Evolutionary conservation across 2,888 invertebrate genomes (phyloP), one percentile per base, ranked within the genome.

Genomic region (Leucophora obtusa): DNA sequence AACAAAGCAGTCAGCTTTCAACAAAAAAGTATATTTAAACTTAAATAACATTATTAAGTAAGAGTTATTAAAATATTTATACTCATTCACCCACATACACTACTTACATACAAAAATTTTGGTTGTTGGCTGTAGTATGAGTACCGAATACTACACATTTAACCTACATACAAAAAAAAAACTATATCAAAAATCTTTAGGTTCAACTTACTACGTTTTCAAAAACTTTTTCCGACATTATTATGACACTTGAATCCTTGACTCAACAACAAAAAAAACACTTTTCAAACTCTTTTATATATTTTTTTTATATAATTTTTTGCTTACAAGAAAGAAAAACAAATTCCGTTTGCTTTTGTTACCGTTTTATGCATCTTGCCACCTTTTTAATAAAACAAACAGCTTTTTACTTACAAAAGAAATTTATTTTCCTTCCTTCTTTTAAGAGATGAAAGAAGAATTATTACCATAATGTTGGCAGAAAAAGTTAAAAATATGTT

Each of bases 231-330:
- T 69, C 62, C 24, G 56, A 15, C 24, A 51, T 58, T n/a, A 53
- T 56, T 43, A 6, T 63, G 58, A 65, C 56, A 72, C 63, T 53
- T 63, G 47, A 69, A 53, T 63, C 75, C 68, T 72, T 71, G 71
- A 65, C 43, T 38, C 38, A 71, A 80, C 75, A 66, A 15, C 18
- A 8, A 9, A 14, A 38, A 38, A 56, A 47, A 75, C 47, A 62
- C 47, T 56, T 68, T 1, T 17, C 50, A 43, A 60, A 33, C 28
- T 53, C 65, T 35, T 38, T 38, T 38, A 38, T 38, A 6, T 28
- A 1, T 28, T 28, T 7, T 7, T 28, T 28, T 28, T 28, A 6
- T 28, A 3, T 24, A 3, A 5, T 38, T 11, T 38, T 38, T 47
- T 68, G 53, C 47, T 68, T 60, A 18, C 28, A 51, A 60, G n/a